phyloP scores from a whole-genome alignment of 2,113 vertebrate genomes.

The Salvator merianae region DNA sequence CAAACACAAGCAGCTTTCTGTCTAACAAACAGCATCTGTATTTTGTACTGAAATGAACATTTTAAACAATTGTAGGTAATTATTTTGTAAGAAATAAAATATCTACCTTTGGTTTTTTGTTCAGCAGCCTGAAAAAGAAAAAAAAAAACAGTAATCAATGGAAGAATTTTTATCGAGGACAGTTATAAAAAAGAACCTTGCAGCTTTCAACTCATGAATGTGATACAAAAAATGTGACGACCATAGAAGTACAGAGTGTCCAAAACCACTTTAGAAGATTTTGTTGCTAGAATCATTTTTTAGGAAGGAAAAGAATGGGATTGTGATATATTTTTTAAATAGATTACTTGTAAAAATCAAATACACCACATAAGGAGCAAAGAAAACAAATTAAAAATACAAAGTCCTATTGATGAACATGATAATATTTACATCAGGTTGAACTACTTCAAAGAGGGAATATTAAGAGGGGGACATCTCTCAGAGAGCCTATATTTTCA shows the following conservation, averaged over 20 bases:
- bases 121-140: slow-evolving; percentile 86
- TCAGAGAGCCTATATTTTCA: too few relatives aligned
- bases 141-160: slow-evolving; percentile 46
- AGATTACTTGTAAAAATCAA: not conserved
- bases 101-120: slow-evolving; percentile 95
- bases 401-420: too few relatives aligned
- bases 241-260: not conserved
- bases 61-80: not conserved
- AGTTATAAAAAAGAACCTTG: not conserved
- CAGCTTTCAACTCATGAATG: not conserved
- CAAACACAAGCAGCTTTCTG: not conserved
- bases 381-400: too few relatives aligned
- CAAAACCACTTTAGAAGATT: not conserved
- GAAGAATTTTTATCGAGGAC: not conserved
- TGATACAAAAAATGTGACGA: not conserved
- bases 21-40: not conserved
- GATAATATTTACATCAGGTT: too few relatives aligned
- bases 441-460: too few relatives aligned
- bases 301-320: not conserved
- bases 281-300: not conserved
- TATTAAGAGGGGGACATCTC: too few relatives aligned
- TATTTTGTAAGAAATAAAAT: slow-evolving; percentile 24
- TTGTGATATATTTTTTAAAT: not conserved
- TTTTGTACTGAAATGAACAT: not conserved
- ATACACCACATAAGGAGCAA: too few relatives aligned